phyloP scores from a whole-genome alignment of 1,140 invertebrate species.

The Drosophila trapezifrons region DNA sequence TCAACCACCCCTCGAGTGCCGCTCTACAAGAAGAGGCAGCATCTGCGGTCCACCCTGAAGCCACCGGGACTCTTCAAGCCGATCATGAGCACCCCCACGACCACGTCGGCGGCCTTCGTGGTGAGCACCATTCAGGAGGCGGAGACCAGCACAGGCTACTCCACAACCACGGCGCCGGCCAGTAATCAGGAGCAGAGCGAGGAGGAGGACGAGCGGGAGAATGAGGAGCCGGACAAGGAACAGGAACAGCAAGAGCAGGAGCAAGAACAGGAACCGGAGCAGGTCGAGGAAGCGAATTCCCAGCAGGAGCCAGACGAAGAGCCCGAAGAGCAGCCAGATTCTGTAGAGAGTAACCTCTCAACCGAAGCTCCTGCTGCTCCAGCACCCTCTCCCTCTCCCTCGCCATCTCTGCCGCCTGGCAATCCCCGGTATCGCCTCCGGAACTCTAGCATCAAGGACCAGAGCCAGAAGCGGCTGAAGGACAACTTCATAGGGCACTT shows the following conservation, averaged over 20 bases:
- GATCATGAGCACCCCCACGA: constrained; percentile 4
- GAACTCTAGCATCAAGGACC: constrained; percentile 39
- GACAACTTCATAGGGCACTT: constrained; percentile 65
- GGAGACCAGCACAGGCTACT: constrained; percentile 29
- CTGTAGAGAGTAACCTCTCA: not conserved
- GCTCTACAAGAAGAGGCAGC: constrained; percentile 74
- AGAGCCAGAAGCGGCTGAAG: constrained; percentile 42
- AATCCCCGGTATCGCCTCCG: constrained; percentile 41
- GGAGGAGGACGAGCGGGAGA: constrained; percentile 12
- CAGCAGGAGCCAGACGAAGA: constrained; percentile 6
- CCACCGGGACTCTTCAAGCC: constrained; percentile 61
- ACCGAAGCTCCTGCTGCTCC: constrained; percentile 16
- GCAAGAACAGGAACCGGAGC: not conserved
- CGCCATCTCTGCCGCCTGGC: not conserved
- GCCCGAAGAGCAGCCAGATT: constrained; percentile 13
- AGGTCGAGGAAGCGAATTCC: not conserved
- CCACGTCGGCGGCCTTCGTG: constrained; percentile 10
- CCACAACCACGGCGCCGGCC: constrained; percentile 21
- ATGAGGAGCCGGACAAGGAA: not conserved
- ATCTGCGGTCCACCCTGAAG: constrained; percentile 69
- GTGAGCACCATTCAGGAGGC: constrained; percentile 29
- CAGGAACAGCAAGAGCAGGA: constrained; percentile 7
- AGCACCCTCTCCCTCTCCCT: not conserved
- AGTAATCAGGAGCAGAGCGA: constrained; percentile 13
- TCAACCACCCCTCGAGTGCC: constrained; percentile 70